Conservation (phyloP, 2,888 invertebrate species). For the Nomada ruficornis region DNA sequence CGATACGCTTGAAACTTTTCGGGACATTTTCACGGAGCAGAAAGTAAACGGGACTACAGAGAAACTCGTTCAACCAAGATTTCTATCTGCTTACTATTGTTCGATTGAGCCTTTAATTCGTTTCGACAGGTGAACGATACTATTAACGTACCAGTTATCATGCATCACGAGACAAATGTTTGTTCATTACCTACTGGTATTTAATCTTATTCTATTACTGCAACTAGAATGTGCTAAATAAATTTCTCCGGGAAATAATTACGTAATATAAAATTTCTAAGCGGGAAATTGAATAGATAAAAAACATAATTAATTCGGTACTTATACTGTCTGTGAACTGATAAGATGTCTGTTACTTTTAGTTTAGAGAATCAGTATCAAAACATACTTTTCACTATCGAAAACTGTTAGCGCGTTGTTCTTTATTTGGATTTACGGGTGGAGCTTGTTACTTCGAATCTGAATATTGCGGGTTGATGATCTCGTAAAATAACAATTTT, state of each 20-base stretch:
- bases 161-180: background rate
- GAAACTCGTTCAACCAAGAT: slow-evolving; percentile 34
- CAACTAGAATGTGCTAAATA: background rate
- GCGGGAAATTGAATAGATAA: no score
- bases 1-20: slow-evolving; percentile 67
- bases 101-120: slow-evolving; percentile 3
- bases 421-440: no score
- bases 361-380: no score
- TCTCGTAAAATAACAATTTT: slow-evolving; percentile 15
- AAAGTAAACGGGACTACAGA: slow-evolving; percentile 39
- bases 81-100: background rate
- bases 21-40: slow-evolving; percentile 57
- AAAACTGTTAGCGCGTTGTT: no score
- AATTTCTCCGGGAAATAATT: background rate
- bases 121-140: background rate
- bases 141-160: background rate
- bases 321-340: no score
- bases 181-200: background rate
- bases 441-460: background rate
- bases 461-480: background rate
- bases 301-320: no score
- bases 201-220: background rate
- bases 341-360: no score
- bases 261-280: no score
- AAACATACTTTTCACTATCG: no score